Evolutionary conservation across 92 coral and sea anemone genomes (phyloP).

Genomic region (Palythoa heliodiscus): DNA sequence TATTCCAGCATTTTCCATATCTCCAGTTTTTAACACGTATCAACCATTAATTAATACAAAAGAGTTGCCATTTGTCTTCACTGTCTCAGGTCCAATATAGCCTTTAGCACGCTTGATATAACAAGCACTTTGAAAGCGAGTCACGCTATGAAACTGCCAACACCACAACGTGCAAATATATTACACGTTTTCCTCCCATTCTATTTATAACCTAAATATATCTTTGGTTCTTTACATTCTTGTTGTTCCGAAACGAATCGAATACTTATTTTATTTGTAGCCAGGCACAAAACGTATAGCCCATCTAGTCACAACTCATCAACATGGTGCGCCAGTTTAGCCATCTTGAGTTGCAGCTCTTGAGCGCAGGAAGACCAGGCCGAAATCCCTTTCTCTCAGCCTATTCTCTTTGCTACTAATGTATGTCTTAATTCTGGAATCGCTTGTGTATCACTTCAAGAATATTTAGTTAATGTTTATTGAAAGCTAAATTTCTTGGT

Average conservation of each 20-base stretch:
- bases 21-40: neutral
- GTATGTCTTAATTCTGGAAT: neutral
- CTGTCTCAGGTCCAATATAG: neutral
- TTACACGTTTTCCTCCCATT: neutral
- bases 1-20: neutral
- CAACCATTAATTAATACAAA: neutral
- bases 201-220: neutral
- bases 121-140: neutral
- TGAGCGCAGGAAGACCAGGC: neutral
- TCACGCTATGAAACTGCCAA: neutral
- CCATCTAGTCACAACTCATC: no score
- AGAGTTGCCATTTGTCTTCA: neutral
- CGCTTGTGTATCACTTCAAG: neutral
- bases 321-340: no score
- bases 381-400: neutral
- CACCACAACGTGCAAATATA: neutral
- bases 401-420: neutral
- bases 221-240: neutral
- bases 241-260: neutral
- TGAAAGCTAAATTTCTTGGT: no score
- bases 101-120: neutral
- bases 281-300: no score
- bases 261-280: neutral
- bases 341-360: no score
- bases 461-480: no score